phyloP scores from a whole-genome alignment of 2,888 invertebrate species.

The Andrena bicolor region DNA sequence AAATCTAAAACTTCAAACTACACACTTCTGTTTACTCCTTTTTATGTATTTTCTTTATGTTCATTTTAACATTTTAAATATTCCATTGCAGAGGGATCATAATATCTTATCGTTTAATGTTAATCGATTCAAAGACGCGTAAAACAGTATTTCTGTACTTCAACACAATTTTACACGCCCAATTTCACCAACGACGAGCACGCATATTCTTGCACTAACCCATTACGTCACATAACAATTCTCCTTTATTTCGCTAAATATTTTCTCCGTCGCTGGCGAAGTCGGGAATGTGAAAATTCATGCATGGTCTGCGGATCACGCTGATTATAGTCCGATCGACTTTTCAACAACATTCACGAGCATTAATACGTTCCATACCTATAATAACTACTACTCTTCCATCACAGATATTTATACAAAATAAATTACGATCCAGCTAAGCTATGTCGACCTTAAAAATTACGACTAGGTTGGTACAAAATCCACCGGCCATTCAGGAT shows the following conservation, averaged over 20 bases:
- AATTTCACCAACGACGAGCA: background rate
- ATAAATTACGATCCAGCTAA: constrained; percentile 14
- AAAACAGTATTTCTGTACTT: constrained; percentile 15
- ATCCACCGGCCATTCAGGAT: background rate
- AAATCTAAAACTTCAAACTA: too few relatives aligned
- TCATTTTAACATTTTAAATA: background rate
- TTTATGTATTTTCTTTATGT: background rate
- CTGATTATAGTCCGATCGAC: constrained; percentile 58
- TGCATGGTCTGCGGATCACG: constrained; percentile 40
- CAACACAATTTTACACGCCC: background rate
- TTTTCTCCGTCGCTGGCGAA: background rate
- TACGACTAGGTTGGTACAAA: constrained; percentile 1
- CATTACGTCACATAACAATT: background rate
- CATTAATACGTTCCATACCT: constrained; percentile 2
- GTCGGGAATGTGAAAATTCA: constrained; percentile 4
- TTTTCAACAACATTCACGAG: constrained; percentile 40
- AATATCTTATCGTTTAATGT: background rate
- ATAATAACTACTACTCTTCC: constrained; percentile 15
- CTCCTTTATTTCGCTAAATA: background rate
- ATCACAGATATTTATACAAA: constrained; percentile 39
- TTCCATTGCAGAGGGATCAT: background rate
- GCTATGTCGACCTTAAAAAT: constrained; percentile 3
- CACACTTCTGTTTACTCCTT: too few relatives aligned
- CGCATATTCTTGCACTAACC: background rate
- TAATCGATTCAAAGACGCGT: background rate